Percentiles rank a stretch among this genome's conserved stretches.
These are phyloP conservation scores for Cyclophora punctaria DNA, from an alignment of 2,888 invertebrate genomes.

Conservation along the genomic window DNA sequence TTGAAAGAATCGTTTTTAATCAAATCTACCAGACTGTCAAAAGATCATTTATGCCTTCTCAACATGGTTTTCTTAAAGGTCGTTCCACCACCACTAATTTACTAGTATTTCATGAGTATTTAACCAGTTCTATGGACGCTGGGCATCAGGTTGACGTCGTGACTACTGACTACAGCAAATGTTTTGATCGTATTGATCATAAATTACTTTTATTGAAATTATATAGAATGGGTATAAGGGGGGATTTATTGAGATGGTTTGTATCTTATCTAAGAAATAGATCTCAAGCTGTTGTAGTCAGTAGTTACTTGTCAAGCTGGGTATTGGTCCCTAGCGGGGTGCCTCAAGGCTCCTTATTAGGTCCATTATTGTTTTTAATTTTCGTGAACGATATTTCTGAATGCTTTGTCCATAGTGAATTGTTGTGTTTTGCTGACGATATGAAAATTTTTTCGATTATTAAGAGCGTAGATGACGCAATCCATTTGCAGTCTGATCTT, in stretches of 20 bases:
- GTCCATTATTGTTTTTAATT: slow-evolving; percentile 1
- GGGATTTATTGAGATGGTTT: slow-evolving; percentile 1
- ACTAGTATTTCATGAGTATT: slow-evolving; percentile 2
- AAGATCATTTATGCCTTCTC: neutral
- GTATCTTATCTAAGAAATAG: slow-evolving; percentile 2
- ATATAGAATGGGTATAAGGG: too few species aligned
- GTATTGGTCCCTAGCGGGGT: neutral
- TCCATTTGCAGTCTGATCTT: neutral
- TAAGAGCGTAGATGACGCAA: neutral
- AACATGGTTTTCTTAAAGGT: slow-evolving; percentile 13
- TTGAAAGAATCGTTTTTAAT: too few species aligned
- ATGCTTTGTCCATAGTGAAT: slow-evolving; percentile 1
- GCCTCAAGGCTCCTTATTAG: slow-evolving; percentile 1
- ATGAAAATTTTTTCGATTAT: slow-evolving; percentile 1
- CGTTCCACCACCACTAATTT: slow-evolving; percentile 19
- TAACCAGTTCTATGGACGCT: neutral
- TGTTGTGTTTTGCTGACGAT: slow-evolving; percentile 3
- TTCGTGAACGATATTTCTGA: slow-evolving; percentile 1
- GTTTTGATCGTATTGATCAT: slow-evolving; percentile 9
- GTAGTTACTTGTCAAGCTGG: slow-evolving; percentile 1
- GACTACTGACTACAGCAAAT: slow-evolving; percentile 12
- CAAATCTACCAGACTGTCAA: too few species aligned
- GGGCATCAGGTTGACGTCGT: slow-evolving; percentile 10
- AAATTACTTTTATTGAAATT: slow-evolving; percentile 1
- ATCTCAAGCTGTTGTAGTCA: neutral